Evolutionary conservation across 2,113 vertebrate species (phyloP).

Genomic region (Cettia cetti): DNA sequence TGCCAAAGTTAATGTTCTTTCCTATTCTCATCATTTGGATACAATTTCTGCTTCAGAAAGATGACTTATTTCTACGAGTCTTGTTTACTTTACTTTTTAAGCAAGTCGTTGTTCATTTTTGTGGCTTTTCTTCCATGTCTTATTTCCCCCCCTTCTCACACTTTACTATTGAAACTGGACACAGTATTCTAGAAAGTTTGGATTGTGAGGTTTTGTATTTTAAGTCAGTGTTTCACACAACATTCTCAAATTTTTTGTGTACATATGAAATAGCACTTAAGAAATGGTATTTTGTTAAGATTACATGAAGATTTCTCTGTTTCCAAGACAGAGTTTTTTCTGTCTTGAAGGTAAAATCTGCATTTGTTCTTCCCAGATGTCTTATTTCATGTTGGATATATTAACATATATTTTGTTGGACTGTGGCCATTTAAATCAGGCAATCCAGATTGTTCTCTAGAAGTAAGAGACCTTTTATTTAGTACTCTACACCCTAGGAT

Average conservation of each 20-base stretch:
- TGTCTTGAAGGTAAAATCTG: background rate
- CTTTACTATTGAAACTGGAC: background rate
- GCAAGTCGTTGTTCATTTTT: background rate
- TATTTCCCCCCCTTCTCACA: background rate
- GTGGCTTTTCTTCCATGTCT: background rate
- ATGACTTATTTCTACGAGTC: conserved; percentile 25
- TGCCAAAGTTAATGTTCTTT: conserved; percentile 34
- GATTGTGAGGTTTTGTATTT: background rate
- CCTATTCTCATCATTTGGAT: conserved; percentile 20
- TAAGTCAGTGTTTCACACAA: background rate
- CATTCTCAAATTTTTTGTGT: background rate
- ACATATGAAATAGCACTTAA: background rate
- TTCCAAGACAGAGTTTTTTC: background rate
- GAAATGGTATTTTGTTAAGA: background rate
- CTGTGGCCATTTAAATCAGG: background rate
- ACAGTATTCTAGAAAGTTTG: background rate
- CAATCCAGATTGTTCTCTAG: background rate
- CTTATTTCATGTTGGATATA: background rate
- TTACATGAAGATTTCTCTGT: background rate
- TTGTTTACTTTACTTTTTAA: conserved; percentile 35
- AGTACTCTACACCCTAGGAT: background rate
- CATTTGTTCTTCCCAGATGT: conserved; percentile 28
- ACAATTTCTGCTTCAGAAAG: conserved; percentile 9
- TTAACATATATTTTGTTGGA: conserved; percentile 2
- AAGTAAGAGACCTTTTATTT: background rate